These are phyloP conservation scores for Eustalomyia histrio DNA, from an alignment of 2,888 invertebrate genomes.

Conservation along the genomic window DNA sequence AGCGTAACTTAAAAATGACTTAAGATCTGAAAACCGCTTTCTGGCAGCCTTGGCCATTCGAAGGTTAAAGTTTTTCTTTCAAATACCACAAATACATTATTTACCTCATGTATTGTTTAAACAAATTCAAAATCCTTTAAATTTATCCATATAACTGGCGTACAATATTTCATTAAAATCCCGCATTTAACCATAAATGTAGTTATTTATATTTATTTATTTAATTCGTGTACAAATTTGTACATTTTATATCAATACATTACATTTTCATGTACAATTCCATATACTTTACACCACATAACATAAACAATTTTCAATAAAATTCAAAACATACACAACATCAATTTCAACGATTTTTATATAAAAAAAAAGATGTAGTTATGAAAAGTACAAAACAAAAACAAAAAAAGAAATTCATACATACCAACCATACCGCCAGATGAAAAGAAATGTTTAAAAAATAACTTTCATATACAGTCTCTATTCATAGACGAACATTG, in stretches of 20 bases:
- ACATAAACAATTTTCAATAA: conserved; percentile 15
- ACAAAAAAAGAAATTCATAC: neutral
- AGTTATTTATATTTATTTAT: neutral
- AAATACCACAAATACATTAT: too few species aligned
- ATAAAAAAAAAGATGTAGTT: conserved; percentile 4
- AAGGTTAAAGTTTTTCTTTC: too few species aligned
- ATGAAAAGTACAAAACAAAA: neutral
- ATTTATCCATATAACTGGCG: neutral
- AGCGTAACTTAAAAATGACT: too few species aligned
- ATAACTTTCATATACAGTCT: neutral
- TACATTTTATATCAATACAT: neutral
- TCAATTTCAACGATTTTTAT: conserved; percentile 16
- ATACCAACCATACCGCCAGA: neutral
- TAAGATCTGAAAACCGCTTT: too few species aligned
- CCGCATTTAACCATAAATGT: neutral
- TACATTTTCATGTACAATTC: neutral
- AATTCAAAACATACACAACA: conserved; percentile 20
- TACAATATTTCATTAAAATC: neutral
- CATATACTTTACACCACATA: conserved; percentile 19
- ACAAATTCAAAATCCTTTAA: too few species aligned
- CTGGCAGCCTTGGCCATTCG: too few species aligned
- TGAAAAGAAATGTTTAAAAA: neutral
- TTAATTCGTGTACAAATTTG: neutral
- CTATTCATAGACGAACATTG: conserved; percentile 51
- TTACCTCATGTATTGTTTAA: too few species aligned